Evolutionary conservation across 2,888 invertebrate species (phyloP), one percentile per base, ranked within the genome.

Genomic region (Loripinus fragilis): DNA sequence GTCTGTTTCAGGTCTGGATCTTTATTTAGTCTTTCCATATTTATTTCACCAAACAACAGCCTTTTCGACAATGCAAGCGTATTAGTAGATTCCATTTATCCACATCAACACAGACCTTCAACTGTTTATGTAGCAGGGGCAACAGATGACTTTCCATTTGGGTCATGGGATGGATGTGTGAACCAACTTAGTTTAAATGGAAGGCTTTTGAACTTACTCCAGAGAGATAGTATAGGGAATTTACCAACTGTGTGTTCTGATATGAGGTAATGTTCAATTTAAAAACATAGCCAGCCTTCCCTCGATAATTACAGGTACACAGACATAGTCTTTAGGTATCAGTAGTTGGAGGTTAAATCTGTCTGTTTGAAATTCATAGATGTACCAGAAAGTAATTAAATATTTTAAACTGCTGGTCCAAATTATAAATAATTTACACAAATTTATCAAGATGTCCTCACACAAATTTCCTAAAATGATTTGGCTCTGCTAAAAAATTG

Each of bases 161-260:
- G 65, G 23, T 20, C 25, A 30, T 72, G 72, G 72, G 28, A 72
- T 12, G 72, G 72, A 8, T 72, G 72, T 30, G n/a, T 72, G 12
- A 60, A 45, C 28, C 41, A 72, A 5, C 60, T 72, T 15, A 42
- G 33, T 41, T 7, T 72, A 5, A 65, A 72, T 65, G 64, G 64
- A 12, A 35, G 30, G 15, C 25, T 55, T 20, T 30, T 72, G 33
- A 64, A 23, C 33, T 17, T 72, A 7, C 30, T 72, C 10, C 28
- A 42, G 64, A 42, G 28, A 23, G 64, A 72, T 25, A 72, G 64
- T 42, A 23, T 12, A 8, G 72, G 72, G n/a, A 7, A 1, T n/a
- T n/a, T 65, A 15, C 50, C 70, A 33, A 35, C 5, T 17, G 52
- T 2, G 0, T 70, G 70, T 45, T 33, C 35, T 7, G 60, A 60